Conservation (phyloP, 2,797 vertebrate species). For the Premnoplex brunnescens region DNA sequence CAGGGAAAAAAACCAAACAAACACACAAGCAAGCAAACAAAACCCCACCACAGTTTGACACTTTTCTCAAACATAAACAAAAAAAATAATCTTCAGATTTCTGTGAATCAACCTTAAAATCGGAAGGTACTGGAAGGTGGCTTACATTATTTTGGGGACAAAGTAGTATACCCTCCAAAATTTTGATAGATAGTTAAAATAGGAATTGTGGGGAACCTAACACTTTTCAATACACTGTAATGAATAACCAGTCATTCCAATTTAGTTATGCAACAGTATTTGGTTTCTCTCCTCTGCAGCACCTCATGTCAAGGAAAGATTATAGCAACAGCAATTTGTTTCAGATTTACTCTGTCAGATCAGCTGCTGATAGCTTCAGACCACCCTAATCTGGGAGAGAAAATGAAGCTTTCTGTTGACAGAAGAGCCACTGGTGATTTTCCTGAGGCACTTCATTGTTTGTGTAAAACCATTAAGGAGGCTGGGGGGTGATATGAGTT, state of each 20-base stretch:
- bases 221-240: background rate
- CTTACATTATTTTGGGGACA: background rate
- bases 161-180: background rate
- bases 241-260: background rate
- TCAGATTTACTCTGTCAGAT: slow-evolving; percentile 79
- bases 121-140: background rate
- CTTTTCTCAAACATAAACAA: background rate
- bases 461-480: slow-evolving; percentile 24
- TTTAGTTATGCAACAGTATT: slow-evolving; percentile 35
- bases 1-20: background rate
- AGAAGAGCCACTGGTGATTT: slow-evolving; percentile 60
- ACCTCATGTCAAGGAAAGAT: slow-evolving; percentile 62
- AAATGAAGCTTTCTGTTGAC: slow-evolving; percentile 70
- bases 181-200: background rate
- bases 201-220: background rate
- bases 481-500: background rate
- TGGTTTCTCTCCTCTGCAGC: slow-evolving; percentile 45
- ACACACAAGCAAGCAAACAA: background rate
- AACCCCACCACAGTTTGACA: background rate
- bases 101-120: background rate
- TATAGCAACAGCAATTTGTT: slow-evolving; percentile 77
- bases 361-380: slow-evolving; percentile 70
- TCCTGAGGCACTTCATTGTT: slow-evolving; percentile 64
- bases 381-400: slow-evolving; percentile 71
- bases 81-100: background rate